Conservation (phyloP, 2,113 vertebrate species). For the Ceyx margarethae region DNA sequence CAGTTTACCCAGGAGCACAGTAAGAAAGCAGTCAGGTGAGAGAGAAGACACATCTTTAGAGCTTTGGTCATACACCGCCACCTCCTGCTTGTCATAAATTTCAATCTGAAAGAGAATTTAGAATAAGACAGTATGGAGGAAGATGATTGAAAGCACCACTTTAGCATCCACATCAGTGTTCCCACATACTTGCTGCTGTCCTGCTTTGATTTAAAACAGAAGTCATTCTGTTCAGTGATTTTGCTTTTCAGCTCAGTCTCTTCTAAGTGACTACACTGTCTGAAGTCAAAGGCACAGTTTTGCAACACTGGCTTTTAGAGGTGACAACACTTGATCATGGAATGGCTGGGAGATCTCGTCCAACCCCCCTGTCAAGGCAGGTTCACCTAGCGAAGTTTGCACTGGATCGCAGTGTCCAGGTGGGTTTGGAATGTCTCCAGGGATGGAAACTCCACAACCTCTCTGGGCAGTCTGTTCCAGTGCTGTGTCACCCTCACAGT, state of each 20-base stretch:
- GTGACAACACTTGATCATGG: background rate
- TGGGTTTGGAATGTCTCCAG: too few species aligned
- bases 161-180: background rate
- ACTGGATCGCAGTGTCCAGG: too few species aligned
- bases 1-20: slow-evolving; percentile 90
- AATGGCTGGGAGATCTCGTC: too few species aligned
- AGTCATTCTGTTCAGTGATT: background rate
- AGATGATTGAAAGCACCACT: background rate
- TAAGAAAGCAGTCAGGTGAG: slow-evolving; percentile 87
- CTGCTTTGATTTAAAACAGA: background rate
- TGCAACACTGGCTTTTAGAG: background rate
- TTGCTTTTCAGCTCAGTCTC: background rate
- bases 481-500: too few species aligned
- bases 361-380: too few species aligned
- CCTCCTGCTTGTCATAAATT: slow-evolving; percentile 82
- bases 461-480: too few species aligned
- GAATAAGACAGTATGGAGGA: background rate
- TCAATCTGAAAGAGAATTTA: slow-evolving; percentile 79
- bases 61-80: slow-evolving; percentile 94
- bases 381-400: too few species aligned
- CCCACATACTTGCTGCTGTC: background rate
- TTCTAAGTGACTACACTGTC: background rate
- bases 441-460: too few species aligned
- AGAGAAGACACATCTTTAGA: slow-evolving; percentile 81
- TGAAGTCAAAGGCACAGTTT: background rate